Base-by-base conservation (phyloP, 2,888 invertebrate species). In the Dinocampus coccinellae region DNA sequence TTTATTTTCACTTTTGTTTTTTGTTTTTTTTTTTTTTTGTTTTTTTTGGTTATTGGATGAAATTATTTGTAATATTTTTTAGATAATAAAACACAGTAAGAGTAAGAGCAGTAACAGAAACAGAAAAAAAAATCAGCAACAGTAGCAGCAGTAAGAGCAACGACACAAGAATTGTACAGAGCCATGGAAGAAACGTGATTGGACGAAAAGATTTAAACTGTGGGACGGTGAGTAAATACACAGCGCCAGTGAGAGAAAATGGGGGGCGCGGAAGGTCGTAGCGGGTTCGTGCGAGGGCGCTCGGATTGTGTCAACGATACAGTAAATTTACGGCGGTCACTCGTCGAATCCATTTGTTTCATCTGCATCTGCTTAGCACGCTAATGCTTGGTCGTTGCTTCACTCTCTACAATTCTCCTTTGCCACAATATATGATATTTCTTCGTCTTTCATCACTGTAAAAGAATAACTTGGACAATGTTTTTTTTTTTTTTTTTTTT, bases 351-450 rank as follows among this genome's bases (percentile, higher is more conserved):
- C 84, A 84, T 84, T 84, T 84, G 84, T 84, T 84, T 84, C 84
- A 84, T 84, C 84, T 84, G 84, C 84, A 84, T 84, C 83, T 83
- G 82, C 83, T 84, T 84, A 84, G 84, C 84, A 84, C 84, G 84
- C 84, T 84, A 84, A 84, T 84, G 83, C 79, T 78, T 76, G 78
- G 77, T 78, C 77, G 22, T 34, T 26, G 60, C 34, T 42, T 47
- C 52, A 55, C 60, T 39, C 52, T 16, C 39, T n/a, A 52, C 26
- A 22, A 52, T 53, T 57, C 47, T 63, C 47, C n/a, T 60, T 33
- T 71, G 34, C 69, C 36, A n/a, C 61, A 47, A 55, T 36, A 33
- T 34, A 36, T 42, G 33, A 53, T 16, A 1, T 29, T 53, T 63
- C 22, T 55, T 39, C 9, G 20, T 69, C 6, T 52, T 4, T 62